Base-by-base conservation (phyloP, 1,140 invertebrate species). In the Amyelois transitella region DNA sequence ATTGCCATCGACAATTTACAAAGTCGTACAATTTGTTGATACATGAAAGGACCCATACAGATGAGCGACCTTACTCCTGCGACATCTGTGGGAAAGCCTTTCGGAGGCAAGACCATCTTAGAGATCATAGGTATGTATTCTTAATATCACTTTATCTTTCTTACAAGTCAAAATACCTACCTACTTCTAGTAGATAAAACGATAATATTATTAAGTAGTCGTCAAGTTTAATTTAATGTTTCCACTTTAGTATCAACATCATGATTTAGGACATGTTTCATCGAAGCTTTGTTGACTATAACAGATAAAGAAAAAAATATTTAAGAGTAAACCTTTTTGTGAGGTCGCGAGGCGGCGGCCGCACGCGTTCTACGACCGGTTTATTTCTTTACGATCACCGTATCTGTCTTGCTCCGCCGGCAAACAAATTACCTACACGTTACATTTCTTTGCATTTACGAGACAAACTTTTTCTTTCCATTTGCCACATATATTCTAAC, bases 21-120 rank as follows among this genome's bases (percentile, higher is more conserved):
- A 99, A 99, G 82, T 97, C 96, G 38, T 99, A 99, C 90, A 99
- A 99, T 81, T 89, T 99, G 50, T 90, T 98, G 44, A 98, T 98
- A 25, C 97, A 98, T 81, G 96, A 98, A 77, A 90, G 97, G 48
- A 98, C 97, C 0, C 97, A 99, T 77, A 99, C 97, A 0, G 96
- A 99, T 77, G 97, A 99, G 85, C 86, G 97, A 43, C 97, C 97
- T 0, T 99, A 97, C 76, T 94, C 96, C 0, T 99, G 97, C 81
- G 97, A 99, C 73, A 97, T 98, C 55, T 99, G 97, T 78, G 94
- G 95, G 24, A 99, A 99, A 77, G 95, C 96, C 0, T 99, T 99
- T 89, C 89, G 97, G 25, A 91, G 97, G 63, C 97, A 98, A 81
- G 96, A 98, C 86, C 96, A 98, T 90, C 91, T 98, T 1, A 89